These are phyloP conservation scores for Spongia lamella DNA, from an alignment of 37 sponge, comb jelly and placozoan genomes.

Conservation along the genomic window DNA sequence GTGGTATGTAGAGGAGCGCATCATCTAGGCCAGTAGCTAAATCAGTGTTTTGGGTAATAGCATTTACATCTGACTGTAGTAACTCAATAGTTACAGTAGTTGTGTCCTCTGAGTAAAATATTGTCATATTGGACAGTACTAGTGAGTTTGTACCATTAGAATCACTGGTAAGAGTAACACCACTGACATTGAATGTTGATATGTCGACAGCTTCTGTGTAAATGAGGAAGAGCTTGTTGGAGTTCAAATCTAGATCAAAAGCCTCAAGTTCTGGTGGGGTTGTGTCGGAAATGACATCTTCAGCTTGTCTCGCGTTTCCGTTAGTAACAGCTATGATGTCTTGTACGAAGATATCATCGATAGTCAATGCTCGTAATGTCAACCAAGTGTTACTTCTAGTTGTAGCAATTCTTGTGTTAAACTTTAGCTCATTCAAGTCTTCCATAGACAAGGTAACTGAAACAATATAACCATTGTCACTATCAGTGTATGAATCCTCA, in stretches of 20 bases:
- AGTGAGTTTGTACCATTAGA: background rate
- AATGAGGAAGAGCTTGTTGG: constrained; percentile 51
- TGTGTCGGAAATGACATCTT: constrained; percentile 51
- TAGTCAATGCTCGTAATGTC: constrained; percentile 42
- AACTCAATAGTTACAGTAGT: constrained; percentile 52
- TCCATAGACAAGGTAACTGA: constrained; percentile 58
- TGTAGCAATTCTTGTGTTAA: constrained; percentile 57
- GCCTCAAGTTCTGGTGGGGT: constrained; percentile 54
- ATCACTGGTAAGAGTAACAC: constrained; percentile 25
- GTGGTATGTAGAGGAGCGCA: constrained; percentile 41
- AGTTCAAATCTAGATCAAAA: constrained; percentile 67
- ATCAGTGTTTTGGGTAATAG: constrained; percentile 50
- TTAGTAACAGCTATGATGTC: constrained; percentile 62
- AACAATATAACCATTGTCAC: constrained; percentile 58
- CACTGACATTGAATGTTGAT: constrained; percentile 19
- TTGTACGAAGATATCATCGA: constrained; percentile 64
- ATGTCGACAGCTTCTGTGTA: constrained; percentile 69
- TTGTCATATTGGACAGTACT: background rate
- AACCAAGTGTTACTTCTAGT: constrained; percentile 64
- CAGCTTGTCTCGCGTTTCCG: constrained; percentile 62
- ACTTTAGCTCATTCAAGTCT: constrained; percentile 74
- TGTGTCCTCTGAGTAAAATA: background rate
- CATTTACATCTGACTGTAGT: constrained; percentile 60
- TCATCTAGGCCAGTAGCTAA: constrained; percentile 62
- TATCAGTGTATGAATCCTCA: constrained; percentile 26